Percentiles rank a stretch among this genome's conserved stretches.
Evolutionary conservation across 2,797 vertebrate species (phyloP).

Genomic region (Oryzias sinensis): DNA sequence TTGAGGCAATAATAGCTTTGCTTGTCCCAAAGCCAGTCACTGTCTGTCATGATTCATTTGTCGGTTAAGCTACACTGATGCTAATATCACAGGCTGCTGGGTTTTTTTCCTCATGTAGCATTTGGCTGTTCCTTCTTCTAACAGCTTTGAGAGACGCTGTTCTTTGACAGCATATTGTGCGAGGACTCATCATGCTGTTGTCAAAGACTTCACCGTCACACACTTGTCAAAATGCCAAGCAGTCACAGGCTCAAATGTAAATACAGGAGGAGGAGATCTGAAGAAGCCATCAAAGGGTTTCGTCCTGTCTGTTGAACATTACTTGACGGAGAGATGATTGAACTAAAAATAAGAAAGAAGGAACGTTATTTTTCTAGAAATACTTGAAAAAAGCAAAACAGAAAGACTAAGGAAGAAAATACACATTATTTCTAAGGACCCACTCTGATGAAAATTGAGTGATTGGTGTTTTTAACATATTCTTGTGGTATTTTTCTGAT

Average conservation of each 20-base stretch:
- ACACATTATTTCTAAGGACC: background rate
- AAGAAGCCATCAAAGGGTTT: slow-evolving; percentile 35
- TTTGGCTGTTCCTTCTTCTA: slow-evolving; percentile 46
- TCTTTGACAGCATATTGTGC: slow-evolving; percentile 64
- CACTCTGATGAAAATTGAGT: too few relatives aligned
- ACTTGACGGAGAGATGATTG: slow-evolving; percentile 18
- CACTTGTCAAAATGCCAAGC: slow-evolving; percentile 65
- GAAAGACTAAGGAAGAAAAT: background rate
- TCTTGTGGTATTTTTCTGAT: too few relatives aligned
- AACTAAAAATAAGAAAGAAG: slow-evolving; percentile 23
- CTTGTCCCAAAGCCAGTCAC: slow-evolving; percentile 41
- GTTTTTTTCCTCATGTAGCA: slow-evolving; percentile 47
- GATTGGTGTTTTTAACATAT: too few relatives aligned
- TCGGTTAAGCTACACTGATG: slow-evolving; percentile 46
- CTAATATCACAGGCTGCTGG: slow-evolving; percentile 34
- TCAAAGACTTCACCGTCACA: slow-evolving; percentile 65
- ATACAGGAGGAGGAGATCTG: slow-evolving; percentile 32
- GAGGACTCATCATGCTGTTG: slow-evolving; percentile 57
- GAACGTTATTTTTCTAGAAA: slow-evolving; percentile 40
- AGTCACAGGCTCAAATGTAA: slow-evolving; percentile 19
- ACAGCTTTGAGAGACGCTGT: slow-evolving; percentile 44
- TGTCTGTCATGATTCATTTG: slow-evolving; percentile 44
- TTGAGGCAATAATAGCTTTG: slow-evolving; percentile 36
- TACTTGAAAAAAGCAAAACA: slow-evolving; percentile 5
- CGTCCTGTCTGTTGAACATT: slow-evolving; percentile 33